Evolutionary conservation across 2,888 invertebrate species (phyloP), one percentile per base, ranked within the genome.

Genomic region (Agapetus fuscipes): DNA sequence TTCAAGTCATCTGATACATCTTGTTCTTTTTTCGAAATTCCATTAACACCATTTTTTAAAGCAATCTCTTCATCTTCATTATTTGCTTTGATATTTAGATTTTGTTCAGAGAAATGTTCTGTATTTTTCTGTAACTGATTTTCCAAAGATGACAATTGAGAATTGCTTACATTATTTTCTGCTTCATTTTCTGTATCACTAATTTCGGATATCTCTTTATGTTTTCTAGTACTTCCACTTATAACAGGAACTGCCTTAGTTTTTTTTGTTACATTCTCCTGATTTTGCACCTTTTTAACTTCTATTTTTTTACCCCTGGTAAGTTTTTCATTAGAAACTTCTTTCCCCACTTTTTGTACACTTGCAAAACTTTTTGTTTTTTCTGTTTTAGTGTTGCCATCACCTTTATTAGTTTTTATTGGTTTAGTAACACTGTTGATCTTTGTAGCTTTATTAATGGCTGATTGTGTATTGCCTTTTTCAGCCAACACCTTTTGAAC

Each of bases 401-500:
- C 30, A n/a, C 27, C 36, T 15, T 30, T 41, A 26, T 37, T 28
- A 28, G 7, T 17, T 28, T 35, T 35, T 28, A n/a, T 65, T 25
- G 30, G 24, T 40, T 36, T 36, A 9, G 20, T 20, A 6, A 20
- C 20, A 20, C 9, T 20, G 20, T 20, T 20, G 20, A 4, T 20
- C 9, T 20, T 20, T 20, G 20, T 20, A 9, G 20, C 4, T 20
- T 20, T 20, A 20, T 9, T 20, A 20, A 9, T 20, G 9, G 5
- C 9, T 6, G 5, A 6, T 20, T 4, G 20, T 6, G 20, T 4
- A 9, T 9, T 20, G 9, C 9, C 9, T 37, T 42, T 49, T 41
- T 34, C 30, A 5, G 30, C 15, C 3, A n/a, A 25, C 14, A 43
- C 50, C 33, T n/a, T 48, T 46, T 68, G 66, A 9, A 83, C 73